Evolutionary conservation across 30 jellyfish, hydroid and myxozoan genomes (phyloP).

Genomic region (Aurelia aurita complex sp. Pacific): DNA sequence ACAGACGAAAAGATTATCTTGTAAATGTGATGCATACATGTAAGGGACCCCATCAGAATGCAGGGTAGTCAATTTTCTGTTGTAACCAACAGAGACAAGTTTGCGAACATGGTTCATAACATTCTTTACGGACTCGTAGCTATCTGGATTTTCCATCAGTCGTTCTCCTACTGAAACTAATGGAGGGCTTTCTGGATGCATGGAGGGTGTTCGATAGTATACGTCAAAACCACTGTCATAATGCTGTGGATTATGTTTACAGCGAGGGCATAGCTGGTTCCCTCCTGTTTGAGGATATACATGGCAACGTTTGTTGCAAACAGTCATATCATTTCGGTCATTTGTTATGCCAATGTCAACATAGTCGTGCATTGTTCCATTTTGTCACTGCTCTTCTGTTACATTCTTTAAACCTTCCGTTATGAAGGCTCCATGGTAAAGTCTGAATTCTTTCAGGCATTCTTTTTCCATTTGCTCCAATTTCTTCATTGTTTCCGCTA

Average conservation of each 20-base stretch:
- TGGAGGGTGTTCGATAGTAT: not conserved
- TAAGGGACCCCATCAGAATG: conserved; percentile 4
- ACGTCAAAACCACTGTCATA: not conserved
- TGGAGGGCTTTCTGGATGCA: conserved; percentile 5
- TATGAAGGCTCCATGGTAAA: not conserved
- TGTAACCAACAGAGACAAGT: not conserved
- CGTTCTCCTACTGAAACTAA: not conserved
- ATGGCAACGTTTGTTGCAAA: not conserved
- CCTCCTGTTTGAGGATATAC: not conserved
- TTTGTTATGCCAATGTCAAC: not conserved
- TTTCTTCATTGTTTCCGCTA: not conserved
- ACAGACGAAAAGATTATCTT: not conserved
- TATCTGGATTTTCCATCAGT: conserved; percentile 5
- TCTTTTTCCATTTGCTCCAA: not conserved
- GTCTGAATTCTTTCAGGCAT: not conserved
- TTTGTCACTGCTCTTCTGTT: not conserved
- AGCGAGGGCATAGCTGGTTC: not conserved
- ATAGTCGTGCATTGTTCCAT: too few species aligned
- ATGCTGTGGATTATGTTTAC: not conserved
- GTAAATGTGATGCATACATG: not conserved
- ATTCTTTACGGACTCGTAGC: not conserved
- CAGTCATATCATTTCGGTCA: not conserved
- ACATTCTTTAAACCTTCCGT: not conserved
- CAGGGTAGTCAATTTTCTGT: not conserved
- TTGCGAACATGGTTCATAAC: not conserved